Base-by-base conservation (phyloP, 2,888 invertebrate species). In the Habrosyne pyritoides region DNA sequence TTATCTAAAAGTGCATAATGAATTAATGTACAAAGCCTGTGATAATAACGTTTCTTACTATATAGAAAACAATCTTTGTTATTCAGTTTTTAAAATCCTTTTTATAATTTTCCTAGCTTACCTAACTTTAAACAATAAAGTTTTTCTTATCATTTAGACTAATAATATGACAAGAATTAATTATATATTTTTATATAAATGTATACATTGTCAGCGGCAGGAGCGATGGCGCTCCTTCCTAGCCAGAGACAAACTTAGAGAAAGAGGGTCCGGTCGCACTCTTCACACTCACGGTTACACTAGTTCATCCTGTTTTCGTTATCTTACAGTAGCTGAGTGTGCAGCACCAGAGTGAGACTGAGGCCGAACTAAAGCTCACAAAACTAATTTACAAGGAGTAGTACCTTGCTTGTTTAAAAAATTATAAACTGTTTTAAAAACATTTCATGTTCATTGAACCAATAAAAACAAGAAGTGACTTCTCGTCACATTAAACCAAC, bases 121-220 rank as follows among this genome's bases (percentile, higher is more conserved):
- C 14, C 36, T 36, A 36, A 14, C 8, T 36, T 36, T 3, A 36
- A 36, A 6, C 36, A 42, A 42, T 56, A 59, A 50, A 47, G 21
- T 47, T 18, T 24, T 52, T 52, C 49, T 52, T 57, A 57, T 57
- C 49, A 57, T 55, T 55, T 55, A 55, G 57, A 57, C 57, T 57
- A 57, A 47, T 51, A 53, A 57, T 55, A 57, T 55, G 57, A 53
- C 57, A 36, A 52, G 52, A 12, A 53, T 14, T 24, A 2, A 24
- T 24, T 7, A 26, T 10, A 26, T 24, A 7, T 51, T 53, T 53
- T 56, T 36, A 52, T 49, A 47, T 33, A 53, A 53, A 36, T 49
- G 50, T 22, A 53, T 18, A 3, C 33, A 24, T 30, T 36, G n/a
- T n/a, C n/a, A n/a, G n/a, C n/a, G n/a, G n/a, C n/a, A n/a, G n/a